phyloP scores from a whole-genome alignment of 2,888 invertebrate species.

The Drosophila sordidapex region DNA sequence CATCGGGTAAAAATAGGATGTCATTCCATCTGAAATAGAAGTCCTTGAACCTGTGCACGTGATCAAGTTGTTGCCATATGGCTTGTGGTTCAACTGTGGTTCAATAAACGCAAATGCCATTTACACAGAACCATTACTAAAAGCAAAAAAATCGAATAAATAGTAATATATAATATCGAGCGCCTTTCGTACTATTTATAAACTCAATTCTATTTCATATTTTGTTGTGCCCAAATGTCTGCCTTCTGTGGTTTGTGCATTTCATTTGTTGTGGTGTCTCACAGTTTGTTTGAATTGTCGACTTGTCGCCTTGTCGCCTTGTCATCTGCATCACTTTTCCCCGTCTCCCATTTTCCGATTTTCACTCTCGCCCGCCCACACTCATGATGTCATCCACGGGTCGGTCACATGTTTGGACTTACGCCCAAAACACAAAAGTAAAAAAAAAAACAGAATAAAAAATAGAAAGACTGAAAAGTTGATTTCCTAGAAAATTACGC shows the following conservation, averaged over 20 bases:
- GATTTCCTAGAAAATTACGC: constrained; percentile 6
- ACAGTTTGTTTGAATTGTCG: constrained; percentile 19
- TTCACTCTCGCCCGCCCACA: constrained; percentile 44
- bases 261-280: constrained; percentile 25
- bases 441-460: constrained; percentile 34
- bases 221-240: constrained; percentile 63
- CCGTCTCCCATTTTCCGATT: constrained; percentile 11
- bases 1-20: not conserved
- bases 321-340: constrained; percentile 35
- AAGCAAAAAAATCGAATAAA: constrained; percentile 8
- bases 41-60: constrained; percentile 28
- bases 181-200: constrained; percentile 54
- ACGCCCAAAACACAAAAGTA: constrained; percentile 49
- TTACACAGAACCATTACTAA: constrained; percentile 32
- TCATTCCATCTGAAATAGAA: not conserved
- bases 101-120: constrained; percentile 68
- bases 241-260: constrained; percentile 25
- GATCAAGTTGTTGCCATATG: constrained; percentile 10
- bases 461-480: not conserved
- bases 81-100: constrained; percentile 42
- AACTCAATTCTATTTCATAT: constrained; percentile 42
- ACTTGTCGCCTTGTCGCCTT: not conserved
- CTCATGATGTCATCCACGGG: constrained; percentile 68
- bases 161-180: constrained; percentile 31
- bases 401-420: constrained; percentile 72